Base-by-base conservation (phyloP, 23 tunicate species). In the Ciona savignyi region DNA sequence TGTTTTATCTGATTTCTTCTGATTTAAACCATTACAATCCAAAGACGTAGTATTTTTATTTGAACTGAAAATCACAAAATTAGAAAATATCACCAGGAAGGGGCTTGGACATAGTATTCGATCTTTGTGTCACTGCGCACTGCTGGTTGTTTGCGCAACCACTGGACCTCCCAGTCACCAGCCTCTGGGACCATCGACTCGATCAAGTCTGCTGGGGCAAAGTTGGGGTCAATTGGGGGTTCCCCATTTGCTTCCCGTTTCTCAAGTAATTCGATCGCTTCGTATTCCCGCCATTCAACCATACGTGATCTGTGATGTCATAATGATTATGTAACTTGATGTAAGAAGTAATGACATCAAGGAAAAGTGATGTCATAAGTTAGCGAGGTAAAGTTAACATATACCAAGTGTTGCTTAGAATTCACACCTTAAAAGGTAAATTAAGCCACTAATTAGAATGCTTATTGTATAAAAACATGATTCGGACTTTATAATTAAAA, bases 81-180 rank as follows among this genome's bases (percentile, higher is more conserved):
- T 42, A 15, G 15, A 42, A 42, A 42, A 42, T 42, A 6, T 42
- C 56, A 74, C 78, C 78, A 74, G 3, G 78, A 56, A 20, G 71
- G 74, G 30, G 60, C 76, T 70, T 79, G 79, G 1, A 60, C 29
- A 23, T 4, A 70, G 23, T 70, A 79, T 25, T 70, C 66, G 4
- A 33, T 27, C 25, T 4, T n/a, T 69, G 11, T 2, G 33, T 73
- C 64, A 32, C 84, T 25, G 15, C 20, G 19, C 22, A 78, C 81
- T 25, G 91, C 27, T 24, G 92, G 92, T 69, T 90, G 97, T 11
- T 42, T 28, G 9, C 66, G 65, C 9, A 90, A 73, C 97, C 97
- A 90, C 68, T 83, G 76, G 30, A 74, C 68, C 49, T 90, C 97
- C 97, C 97, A 90, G 29, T 84, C 86, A 2, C 97, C 97, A 26